phyloP scores from a whole-genome alignment of 2,888 invertebrate species.

The Cryptus armator region DNA sequence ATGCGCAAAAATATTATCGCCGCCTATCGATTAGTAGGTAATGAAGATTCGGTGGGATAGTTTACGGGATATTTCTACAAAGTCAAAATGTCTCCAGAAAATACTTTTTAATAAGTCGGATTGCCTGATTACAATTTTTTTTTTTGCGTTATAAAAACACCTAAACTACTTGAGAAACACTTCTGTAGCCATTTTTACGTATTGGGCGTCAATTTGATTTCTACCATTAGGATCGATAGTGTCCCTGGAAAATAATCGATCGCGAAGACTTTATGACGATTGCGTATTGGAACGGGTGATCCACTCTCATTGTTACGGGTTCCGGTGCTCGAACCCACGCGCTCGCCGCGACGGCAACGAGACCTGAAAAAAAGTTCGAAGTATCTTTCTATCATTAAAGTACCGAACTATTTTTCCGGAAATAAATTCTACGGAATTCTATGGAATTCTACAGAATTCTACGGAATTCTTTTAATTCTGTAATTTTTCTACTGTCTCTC shows the following conservation, averaged over 20 bases:
- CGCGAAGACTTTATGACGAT: conserved; percentile 30
- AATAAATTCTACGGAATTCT: too few species aligned
- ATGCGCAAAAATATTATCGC: neutral
- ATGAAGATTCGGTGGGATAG: neutral
- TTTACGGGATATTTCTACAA: neutral
- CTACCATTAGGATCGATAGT: neutral
- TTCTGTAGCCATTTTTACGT: too few species aligned
- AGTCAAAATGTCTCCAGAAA: neutral
- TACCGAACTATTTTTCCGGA: too few species aligned
- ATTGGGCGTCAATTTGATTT: too few species aligned
- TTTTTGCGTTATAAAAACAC: neutral
- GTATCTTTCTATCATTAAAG: too few species aligned
- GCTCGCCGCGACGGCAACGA: too few species aligned
- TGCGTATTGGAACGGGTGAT: conserved; percentile 59
- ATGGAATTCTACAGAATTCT: too few species aligned
- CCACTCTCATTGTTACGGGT: conserved; percentile 36
- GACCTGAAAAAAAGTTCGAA: neutral
- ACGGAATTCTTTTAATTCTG: too few species aligned
- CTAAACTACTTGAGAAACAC: too few species aligned
- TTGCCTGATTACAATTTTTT: neutral
- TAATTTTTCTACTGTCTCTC: too few species aligned
- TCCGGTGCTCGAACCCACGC: neutral
- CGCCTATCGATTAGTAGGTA: neutral
- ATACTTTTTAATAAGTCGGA: neutral
- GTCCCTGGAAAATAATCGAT: conserved; percentile 36